A percentile compares a stretch with the other conserved stretches of the same genome.
These are phyloP conservation scores for Narcine bancroftii DNA, from an alignment of 2,113 vertebrate genomes.

Conservation along the genomic window DNA sequence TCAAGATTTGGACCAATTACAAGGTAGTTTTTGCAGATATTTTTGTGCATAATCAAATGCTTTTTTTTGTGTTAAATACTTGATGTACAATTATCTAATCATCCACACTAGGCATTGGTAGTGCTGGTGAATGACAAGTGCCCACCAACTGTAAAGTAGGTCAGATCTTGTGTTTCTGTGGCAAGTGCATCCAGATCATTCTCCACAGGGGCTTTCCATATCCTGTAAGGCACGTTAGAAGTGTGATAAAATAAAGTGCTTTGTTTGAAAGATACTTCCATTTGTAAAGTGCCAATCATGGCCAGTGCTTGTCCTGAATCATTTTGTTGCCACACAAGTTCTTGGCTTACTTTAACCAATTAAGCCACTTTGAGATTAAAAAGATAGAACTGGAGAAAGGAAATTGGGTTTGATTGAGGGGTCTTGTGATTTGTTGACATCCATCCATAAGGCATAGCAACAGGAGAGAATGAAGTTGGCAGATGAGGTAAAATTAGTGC, in stretches of 20 bases:
- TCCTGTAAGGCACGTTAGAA: neutral
- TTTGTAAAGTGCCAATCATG: neutral
- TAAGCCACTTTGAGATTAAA: neutral
- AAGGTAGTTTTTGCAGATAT: constrained; percentile 60
- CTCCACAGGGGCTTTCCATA: neutral
- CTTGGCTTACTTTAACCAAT: neutral
- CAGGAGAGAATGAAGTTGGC: neutral
- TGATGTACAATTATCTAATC: neutral
- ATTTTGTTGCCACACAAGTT: neutral
- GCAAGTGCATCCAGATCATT: neutral
- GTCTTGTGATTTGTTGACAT: neutral
- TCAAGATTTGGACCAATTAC: constrained; percentile 87
- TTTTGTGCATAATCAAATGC: neutral
- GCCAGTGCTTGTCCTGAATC: neutral
- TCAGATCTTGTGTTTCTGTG: neutral
- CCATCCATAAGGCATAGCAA: neutral
- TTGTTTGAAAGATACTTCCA: neutral
- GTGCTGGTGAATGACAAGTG: no score
- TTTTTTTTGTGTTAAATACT: neutral
- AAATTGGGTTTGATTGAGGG: neutral
- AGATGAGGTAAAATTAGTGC: neutral
- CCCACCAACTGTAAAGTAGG: neutral
- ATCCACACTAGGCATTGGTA: no score
- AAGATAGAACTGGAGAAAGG: neutral
- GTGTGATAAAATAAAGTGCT: neutral